Conservation (phyloP, 2,888 invertebrate genomes). For the Tyria jacobaeae region DNA sequence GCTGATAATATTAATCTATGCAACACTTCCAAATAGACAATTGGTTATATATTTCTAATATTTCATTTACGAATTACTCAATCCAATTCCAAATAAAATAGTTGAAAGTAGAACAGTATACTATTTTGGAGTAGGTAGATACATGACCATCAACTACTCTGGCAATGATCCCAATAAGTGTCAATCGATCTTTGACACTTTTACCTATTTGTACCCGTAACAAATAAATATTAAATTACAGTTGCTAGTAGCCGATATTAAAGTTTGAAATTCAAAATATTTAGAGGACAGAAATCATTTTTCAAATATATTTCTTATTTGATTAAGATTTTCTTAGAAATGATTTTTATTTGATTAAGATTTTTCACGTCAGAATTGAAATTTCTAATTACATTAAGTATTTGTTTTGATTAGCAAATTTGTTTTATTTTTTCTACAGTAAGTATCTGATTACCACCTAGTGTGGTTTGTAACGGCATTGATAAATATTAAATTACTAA, state of each 20-base stretch:
- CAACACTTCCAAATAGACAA: neutral
- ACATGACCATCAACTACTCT: neutral
- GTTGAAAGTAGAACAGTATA: neutral
- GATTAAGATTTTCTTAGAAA: no score
- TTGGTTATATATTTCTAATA: constrained; percentile 4
- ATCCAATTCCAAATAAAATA: neutral
- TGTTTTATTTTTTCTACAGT: no score
- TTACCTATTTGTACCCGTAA: neutral
- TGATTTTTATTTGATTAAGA: no score
- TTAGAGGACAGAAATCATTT: neutral
- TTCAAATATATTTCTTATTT: neutral
- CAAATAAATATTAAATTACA: neutral
- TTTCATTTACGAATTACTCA: neutral
- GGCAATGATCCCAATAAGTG: constrained; percentile 1
- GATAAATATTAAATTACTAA: no score
- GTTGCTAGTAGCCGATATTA: neutral
- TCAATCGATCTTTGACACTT: constrained; percentile 1
- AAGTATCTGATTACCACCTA: no score
- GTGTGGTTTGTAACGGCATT: no score
- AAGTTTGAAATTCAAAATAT: neutral
- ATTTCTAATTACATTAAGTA: no score
- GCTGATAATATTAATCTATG: constrained; percentile 5
- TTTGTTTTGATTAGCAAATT: no score
- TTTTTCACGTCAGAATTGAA: no score
- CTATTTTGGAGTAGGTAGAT: neutral